A percentile compares a stretch with the other conserved stretches of the same genome.
Conservation (phyloP, 2,113 vertebrate species). For the Panthera leo region DNA sequence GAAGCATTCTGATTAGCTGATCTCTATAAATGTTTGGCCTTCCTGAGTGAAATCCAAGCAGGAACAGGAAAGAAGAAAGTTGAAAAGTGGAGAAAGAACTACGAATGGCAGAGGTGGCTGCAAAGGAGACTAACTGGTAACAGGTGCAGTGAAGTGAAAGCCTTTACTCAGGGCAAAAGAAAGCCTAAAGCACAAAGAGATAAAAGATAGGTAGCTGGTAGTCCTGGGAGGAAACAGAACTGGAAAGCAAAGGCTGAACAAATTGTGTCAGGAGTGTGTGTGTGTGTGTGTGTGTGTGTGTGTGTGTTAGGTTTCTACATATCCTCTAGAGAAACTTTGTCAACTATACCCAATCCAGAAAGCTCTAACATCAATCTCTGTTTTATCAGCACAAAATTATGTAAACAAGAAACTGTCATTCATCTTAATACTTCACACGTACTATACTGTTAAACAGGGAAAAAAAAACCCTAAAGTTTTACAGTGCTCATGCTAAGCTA, state of each 20-base stretch:
- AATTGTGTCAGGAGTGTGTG: not conserved
- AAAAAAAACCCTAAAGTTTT: not conserved
- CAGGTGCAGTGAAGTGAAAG: not conserved
- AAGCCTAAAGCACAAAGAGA: not conserved
- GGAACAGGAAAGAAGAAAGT: not conserved
- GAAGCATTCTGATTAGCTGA: not conserved
- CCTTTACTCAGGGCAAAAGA: not conserved
- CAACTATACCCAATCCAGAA: not conserved
- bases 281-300: too few species aligned
- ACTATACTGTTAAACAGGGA: not conserved
- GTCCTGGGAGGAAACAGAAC: not conserved
- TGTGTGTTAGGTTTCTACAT: not conserved
- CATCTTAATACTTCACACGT: not conserved
- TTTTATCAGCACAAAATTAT: slow-evolving; percentile 25
- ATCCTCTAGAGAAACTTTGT: not conserved
- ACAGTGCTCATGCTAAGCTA: not conserved
- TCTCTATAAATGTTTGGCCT: slow-evolving; percentile 5
- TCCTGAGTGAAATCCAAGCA: slow-evolving; percentile 46
- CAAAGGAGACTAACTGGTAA: not conserved
- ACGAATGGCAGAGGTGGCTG: not conserved
- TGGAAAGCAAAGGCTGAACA: not conserved
- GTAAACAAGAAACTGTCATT: not conserved
- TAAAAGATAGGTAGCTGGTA: not conserved
- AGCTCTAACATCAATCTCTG: slow-evolving; percentile 27
- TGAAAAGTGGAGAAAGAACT: not conserved